Percentiles rank a stretch among this genome's conserved stretches.
Evolutionary conservation across 2,888 invertebrate genomes (phyloP).

Genomic region (Acanthosoma haemorrhoidale): DNA sequence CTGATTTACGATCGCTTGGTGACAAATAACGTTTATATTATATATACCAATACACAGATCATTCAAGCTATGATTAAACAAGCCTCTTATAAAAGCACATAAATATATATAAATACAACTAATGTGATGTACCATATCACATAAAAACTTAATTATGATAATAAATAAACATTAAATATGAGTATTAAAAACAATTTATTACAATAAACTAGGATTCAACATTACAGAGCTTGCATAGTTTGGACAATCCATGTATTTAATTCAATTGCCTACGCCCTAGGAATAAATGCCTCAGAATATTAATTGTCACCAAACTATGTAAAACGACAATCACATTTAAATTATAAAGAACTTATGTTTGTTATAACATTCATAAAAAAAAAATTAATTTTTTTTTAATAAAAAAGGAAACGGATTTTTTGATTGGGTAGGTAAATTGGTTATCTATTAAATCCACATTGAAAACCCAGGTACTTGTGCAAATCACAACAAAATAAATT

Average conservation of each 20-base stretch:
- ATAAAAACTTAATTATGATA: constrained; percentile 14
- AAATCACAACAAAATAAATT: constrained; percentile 30
- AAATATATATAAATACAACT: background rate
- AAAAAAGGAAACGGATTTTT: constrained; percentile 15
- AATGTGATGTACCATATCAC: constrained; percentile 11
- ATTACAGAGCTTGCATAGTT: constrained; percentile 9
- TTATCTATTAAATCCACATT: constrained; percentile 1
- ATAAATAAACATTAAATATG: constrained; percentile 13
- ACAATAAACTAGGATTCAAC: constrained; percentile 13
- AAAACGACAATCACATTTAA: background rate
- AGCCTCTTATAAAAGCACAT: constrained; percentile 8
- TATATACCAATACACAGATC: constrained; percentile 11
- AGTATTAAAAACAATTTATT: constrained; percentile 20
- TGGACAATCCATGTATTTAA: constrained; percentile 18
- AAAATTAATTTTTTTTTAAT: background rate
- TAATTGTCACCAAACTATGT: constrained; percentile 1
- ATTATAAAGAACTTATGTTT: background rate
- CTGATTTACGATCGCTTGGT: background rate
- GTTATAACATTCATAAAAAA: constrained; percentile 12
- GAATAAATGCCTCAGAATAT: constrained; percentile 8
- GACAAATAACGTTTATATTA: background rate
- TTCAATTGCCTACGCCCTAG: constrained; percentile 14
- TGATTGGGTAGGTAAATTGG: background rate
- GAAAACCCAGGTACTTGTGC: constrained; percentile 26
- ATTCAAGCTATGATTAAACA: constrained; percentile 19